These are phyloP conservation scores for Brachyistius frenatus DNA, from an alignment of 2,113 vertebrate species.

Conservation along the genomic window DNA sequence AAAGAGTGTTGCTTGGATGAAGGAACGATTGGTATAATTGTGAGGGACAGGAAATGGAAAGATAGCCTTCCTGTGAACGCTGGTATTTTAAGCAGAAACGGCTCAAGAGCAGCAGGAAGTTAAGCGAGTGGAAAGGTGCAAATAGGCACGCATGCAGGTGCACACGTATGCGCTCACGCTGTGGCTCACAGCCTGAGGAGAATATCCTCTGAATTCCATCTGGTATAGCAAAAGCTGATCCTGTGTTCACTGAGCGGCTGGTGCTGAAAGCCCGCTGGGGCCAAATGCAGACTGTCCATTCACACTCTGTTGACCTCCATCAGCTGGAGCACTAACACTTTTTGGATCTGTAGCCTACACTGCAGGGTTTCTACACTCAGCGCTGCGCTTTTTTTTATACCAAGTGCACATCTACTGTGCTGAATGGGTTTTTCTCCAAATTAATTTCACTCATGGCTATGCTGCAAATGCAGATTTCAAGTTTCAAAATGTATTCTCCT, in stretches of 20 bases:
- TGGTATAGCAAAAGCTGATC: conserved; percentile 51
- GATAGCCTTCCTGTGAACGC: conserved; percentile 28
- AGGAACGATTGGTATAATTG: conserved; percentile 21
- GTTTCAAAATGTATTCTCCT: background rate
- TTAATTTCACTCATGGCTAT: background rate
- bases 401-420: conserved; percentile 2
- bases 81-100: conserved; percentile 54
- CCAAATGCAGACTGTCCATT: conserved; percentile 52
- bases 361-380: conserved; percentile 28
- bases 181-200: conserved; percentile 44
- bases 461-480: background rate
- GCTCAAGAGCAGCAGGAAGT: conserved; percentile 38
- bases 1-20: conserved; percentile 5
- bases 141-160: background rate
- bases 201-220: conserved; percentile 56
- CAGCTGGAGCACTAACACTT: conserved; percentile 30
- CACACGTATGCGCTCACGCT: conserved; percentile 7
- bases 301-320: conserved; percentile 60
- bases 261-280: conserved; percentile 45
- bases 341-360: conserved; percentile 39
- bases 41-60: conserved; percentile 49
- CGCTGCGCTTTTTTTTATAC: conserved; percentile 1
- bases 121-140: conserved; percentile 32
- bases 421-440: background rate
- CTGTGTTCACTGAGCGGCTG: conserved; percentile 31